Conservation (phyloP, 2,888 invertebrate species). For the Drosophila neotestacea region DNA sequence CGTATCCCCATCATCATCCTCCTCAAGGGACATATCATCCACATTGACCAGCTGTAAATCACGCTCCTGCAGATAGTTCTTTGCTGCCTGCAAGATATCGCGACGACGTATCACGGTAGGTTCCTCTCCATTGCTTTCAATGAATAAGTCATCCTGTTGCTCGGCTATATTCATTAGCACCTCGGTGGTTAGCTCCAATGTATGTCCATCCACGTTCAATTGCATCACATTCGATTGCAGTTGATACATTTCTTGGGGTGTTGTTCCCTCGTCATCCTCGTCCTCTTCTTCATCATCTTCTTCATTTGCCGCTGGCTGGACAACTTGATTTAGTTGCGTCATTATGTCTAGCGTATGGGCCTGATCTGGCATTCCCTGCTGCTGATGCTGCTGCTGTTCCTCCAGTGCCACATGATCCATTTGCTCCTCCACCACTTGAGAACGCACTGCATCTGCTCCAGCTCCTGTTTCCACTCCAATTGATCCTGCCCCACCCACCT, state of each 20-base stretch:
- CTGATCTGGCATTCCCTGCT: conserved; percentile 5
- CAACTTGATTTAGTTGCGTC: conserved; percentile 52
- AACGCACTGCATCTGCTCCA: neutral
- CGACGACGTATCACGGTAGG: conserved; percentile 44
- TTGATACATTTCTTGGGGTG: conserved; percentile 25
- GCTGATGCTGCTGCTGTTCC: neutral
- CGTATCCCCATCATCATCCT: conserved; percentile 80
- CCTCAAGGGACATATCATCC: conserved; percentile 47
- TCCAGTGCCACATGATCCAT: neutral
- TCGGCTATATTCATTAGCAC: conserved; percentile 58
- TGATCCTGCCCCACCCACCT: conserved; percentile 29
- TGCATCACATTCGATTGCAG: conserved; percentile 51
- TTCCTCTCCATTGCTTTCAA: conserved; percentile 38
- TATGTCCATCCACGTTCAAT: conserved; percentile 57
- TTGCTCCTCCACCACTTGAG: neutral
- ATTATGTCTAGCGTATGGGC: conserved; percentile 45
- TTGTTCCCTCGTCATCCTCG: conserved; percentile 13
- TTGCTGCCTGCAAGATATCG: conserved; percentile 82
- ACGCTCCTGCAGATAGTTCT: conserved; percentile 58
- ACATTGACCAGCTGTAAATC: conserved; percentile 85
- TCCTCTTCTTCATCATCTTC: neutral
- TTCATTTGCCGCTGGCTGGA: conserved; percentile 23
- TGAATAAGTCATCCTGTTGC: conserved; percentile 57
- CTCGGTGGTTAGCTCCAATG: conserved; percentile 54
- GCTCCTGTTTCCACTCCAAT: neutral